Percentiles rank a stretch among this genome's conserved stretches.
Evolutionary conservation across 2,113 vertebrate genomes (phyloP).

Genomic region (Anser cygnoides): DNA sequence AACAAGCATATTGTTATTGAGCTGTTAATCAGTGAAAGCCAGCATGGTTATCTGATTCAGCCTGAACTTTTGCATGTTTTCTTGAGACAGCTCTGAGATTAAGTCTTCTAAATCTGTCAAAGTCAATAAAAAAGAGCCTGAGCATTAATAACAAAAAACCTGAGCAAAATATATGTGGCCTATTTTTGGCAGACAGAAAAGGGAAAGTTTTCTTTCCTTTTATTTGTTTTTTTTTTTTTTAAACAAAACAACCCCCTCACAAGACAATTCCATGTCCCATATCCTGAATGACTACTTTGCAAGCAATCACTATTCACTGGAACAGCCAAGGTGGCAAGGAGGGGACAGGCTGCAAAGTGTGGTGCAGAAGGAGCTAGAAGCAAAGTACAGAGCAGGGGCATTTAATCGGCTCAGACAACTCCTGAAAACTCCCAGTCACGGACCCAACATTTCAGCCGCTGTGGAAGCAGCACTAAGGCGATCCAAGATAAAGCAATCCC

Average conservation of each 20-base stretch:
- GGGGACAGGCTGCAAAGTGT: not conserved
- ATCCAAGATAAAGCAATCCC: slow-evolving; percentile 4
- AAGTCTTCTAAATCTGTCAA: slow-evolving; percentile 46
- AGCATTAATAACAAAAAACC: not conserved
- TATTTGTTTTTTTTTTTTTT: not conserved
- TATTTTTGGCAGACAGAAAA: not conserved
- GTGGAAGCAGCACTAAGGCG: not conserved
- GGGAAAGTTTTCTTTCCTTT: not conserved
- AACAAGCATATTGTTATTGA: slow-evolving; percentile 40
- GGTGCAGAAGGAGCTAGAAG: not conserved
- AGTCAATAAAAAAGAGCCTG: not conserved
- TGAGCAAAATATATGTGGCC: not conserved
- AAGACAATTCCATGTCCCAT: not conserved
- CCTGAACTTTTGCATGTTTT: slow-evolving; percentile 58
- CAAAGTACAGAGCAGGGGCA: not conserved
- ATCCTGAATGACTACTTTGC: not conserved
- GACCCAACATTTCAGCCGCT: not conserved
- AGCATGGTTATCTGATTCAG: not conserved
- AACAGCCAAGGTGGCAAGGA: not conserved
- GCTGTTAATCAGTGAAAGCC: slow-evolving; percentile 8
- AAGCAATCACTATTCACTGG: not conserved
- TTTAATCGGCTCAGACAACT: not conserved
- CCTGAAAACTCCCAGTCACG: not conserved
- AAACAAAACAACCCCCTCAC: not conserved
- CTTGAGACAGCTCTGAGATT: slow-evolving; percentile 39